A percentile compares a stretch with the other conserved stretches of the same genome.
Conservation (phyloP, 2,888 invertebrate genomes). For the Hymenopus coronatus region DNA sequence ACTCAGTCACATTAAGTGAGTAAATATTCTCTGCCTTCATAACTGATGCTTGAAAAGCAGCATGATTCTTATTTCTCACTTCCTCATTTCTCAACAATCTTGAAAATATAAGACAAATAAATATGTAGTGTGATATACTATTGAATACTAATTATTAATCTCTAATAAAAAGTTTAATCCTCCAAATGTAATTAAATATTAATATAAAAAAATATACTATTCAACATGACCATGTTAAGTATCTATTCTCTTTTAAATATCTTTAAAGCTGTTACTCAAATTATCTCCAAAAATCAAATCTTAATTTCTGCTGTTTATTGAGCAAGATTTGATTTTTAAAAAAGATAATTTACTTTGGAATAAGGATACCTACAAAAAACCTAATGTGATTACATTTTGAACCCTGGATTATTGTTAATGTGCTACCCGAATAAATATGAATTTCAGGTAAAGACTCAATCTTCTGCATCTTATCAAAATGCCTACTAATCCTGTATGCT, state of each 20-base stretch:
- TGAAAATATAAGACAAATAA: neutral
- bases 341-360: neutral
- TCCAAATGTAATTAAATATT: neutral
- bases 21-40: neutral
- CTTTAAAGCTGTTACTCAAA: neutral
- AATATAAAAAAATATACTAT: neutral
- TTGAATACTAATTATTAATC: neutral
- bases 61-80: neutral
- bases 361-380: neutral
- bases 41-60: neutral
- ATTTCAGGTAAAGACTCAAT: neutral
- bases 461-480: neutral
- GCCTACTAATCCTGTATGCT: neutral
- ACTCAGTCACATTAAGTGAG: neutral
- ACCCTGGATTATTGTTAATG: neutral
- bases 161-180: neutral
- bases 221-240: neutral
- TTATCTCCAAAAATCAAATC: neutral
- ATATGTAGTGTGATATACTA: neutral
- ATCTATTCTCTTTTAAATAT: neutral
- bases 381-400: neutral
- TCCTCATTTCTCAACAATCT: neutral
- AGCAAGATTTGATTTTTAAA: neutral
- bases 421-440: neutral
- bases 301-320: neutral